Evolutionary conservation across 2,113 vertebrate genomes (phyloP).

Genomic region (Naja naja): DNA sequence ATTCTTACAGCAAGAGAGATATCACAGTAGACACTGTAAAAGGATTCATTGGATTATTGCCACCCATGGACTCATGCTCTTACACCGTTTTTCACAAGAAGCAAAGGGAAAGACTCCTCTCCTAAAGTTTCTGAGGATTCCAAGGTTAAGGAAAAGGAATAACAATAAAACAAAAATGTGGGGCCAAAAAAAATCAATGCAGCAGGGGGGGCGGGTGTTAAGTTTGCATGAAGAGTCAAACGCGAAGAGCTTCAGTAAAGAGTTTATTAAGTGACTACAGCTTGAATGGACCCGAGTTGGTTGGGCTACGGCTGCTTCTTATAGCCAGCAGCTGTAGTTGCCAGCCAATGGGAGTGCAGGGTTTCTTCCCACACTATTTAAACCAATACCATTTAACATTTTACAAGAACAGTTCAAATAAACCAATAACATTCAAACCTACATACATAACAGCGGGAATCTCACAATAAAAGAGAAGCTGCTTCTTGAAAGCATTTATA

Average conservation of each 20-base stretch:
- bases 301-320: too few species aligned
- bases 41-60: not conserved
- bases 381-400: too few species aligned
- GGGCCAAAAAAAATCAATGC: not conserved
- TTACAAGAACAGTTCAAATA: too few species aligned
- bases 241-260: too few species aligned
- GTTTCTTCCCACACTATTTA: too few species aligned
- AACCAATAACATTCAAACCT: too few species aligned
- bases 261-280: too few species aligned
- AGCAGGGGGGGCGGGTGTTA: too few species aligned
- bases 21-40: not conserved
- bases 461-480: not conserved
- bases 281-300: too few species aligned
- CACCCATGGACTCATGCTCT: not conserved
- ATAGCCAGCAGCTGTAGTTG: too few species aligned
- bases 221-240: too few species aligned
- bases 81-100: not conserved
- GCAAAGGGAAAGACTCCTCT: not conserved
- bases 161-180: not conserved
- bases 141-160: not conserved
- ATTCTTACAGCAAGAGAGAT: not conserved
- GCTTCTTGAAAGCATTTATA: not conserved
- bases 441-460: rapidly evolving
- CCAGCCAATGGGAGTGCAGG: too few species aligned
- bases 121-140: not conserved